phyloP scores from a whole-genome alignment of 2,888 invertebrate genomes.

The Lycia hirtaria region DNA sequence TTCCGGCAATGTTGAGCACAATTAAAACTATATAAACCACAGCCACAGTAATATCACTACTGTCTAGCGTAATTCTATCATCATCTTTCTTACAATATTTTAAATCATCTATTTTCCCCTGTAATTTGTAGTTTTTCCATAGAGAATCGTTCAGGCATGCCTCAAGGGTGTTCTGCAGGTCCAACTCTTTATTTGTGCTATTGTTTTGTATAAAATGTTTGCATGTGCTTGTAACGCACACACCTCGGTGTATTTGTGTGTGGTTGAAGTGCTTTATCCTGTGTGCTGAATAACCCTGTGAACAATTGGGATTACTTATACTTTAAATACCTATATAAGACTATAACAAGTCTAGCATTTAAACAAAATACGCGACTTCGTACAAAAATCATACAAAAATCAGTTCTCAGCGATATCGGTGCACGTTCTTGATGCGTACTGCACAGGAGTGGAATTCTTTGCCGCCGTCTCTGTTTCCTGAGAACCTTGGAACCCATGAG shows the following conservation, averaged over 20 bases:
- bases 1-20: constrained; percentile 63
- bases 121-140: constrained; percentile 60
- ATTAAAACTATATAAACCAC: constrained; percentile 55
- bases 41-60: constrained; percentile 60
- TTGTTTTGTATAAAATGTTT: constrained; percentile 42
- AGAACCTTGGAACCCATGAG: too few relatives aligned
- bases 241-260: constrained; percentile 70
- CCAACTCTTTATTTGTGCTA: constrained; percentile 41
- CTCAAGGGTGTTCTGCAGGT: constrained; percentile 59
- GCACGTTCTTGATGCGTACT: too few relatives aligned
- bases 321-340: not conserved
- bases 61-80: constrained; percentile 53
- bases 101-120: constrained; percentile 58
- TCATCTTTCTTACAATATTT: constrained; percentile 62
- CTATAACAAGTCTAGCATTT: too few relatives aligned
- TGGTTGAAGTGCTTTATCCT: constrained; percentile 73
- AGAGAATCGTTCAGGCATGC: constrained; percentile 68
- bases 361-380: too few relatives aligned
- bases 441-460: too few relatives aligned
- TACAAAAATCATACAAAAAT: too few relatives aligned
- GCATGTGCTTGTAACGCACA: constrained; percentile 68
- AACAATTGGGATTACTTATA: constrained; percentile 14
- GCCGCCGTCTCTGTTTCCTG: too few relatives aligned
- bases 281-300: constrained; percentile 68
- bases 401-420: too few relatives aligned